These are phyloP conservation scores for Trachelus troglodyta DNA, from an alignment of 2,888 invertebrate species.

Conservation along the genomic window DNA sequence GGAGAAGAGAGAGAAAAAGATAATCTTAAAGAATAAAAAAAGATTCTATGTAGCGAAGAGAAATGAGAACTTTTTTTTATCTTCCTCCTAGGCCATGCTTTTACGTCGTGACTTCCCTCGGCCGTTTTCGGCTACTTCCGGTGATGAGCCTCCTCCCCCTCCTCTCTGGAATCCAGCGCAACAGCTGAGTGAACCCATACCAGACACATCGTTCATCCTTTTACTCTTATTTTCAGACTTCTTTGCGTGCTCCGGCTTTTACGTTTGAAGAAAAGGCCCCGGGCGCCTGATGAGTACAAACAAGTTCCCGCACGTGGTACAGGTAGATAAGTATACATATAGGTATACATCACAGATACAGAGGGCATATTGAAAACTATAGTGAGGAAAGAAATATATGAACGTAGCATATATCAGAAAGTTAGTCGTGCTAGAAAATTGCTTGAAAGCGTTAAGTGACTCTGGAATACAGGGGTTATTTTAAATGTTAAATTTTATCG, in stretches of 20 bases:
- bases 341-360: neutral
- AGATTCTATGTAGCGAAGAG: neutral
- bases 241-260: slow-evolving; percentile 11
- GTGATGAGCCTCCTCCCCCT: neutral
- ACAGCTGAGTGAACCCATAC: slow-evolving; percentile 22
- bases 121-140: slow-evolving; percentile 20
- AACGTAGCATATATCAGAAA: neutral
- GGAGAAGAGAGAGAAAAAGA: neutral
- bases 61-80: neutral
- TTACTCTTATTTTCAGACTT: slow-evolving; percentile 19
- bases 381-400: neutral
- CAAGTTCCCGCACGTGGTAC: neutral
- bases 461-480: neutral
- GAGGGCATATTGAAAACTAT: neutral
- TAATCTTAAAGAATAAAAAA: neutral
- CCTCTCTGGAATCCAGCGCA: slow-evolving; percentile 18
- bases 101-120: neutral
- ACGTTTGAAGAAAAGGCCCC: neutral
- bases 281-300: neutral
- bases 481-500: neutral
- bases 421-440: neutral
- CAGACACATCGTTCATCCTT: slow-evolving; percentile 12
- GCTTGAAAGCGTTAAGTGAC: neutral
- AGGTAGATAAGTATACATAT: neutral
- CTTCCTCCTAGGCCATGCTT: neutral